Conservation (phyloP, 53 echinoderm and acorn worm species). For the Antedon mediterranea region DNA sequence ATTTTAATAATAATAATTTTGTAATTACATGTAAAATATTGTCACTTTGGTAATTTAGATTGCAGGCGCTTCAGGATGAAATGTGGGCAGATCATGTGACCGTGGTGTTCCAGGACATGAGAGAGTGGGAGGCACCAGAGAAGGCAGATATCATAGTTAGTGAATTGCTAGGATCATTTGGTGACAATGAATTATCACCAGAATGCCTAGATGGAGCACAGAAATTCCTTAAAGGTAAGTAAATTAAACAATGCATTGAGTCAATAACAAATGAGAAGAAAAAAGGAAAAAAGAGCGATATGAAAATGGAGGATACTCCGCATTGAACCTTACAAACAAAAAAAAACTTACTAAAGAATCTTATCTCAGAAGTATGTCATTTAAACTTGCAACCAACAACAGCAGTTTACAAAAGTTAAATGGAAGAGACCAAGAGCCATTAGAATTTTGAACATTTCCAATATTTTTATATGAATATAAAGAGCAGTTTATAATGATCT, state of each 20-base stretch:
- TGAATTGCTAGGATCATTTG: constrained; percentile 91
- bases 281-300: not conserved
- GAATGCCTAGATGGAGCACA: constrained; percentile 99
- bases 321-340: no score
- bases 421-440: no score
- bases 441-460: no score
- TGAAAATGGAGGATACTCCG: no score
- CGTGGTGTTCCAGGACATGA: constrained; percentile 80
- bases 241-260: not conserved
- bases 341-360: no score
- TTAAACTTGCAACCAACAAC: no score
- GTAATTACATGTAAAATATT: not conserved
- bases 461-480: no score
- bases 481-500: no score
- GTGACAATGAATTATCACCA: constrained; percentile 97
- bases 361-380: no score
- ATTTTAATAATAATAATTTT: not conserved
- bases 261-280: not conserved
- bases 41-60: no score
- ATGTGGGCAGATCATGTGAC: constrained; percentile 92
- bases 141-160: constrained; percentile 99
- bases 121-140: constrained; percentile 81
- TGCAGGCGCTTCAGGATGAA: constrained; percentile 81
- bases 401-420: no score
- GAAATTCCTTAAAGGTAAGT: constrained; percentile 81